These are phyloP conservation scores for Ctenochaetus hawaiiensis DNA, from an alignment of 2,797 vertebrate species.

Conservation along the genomic window DNA sequence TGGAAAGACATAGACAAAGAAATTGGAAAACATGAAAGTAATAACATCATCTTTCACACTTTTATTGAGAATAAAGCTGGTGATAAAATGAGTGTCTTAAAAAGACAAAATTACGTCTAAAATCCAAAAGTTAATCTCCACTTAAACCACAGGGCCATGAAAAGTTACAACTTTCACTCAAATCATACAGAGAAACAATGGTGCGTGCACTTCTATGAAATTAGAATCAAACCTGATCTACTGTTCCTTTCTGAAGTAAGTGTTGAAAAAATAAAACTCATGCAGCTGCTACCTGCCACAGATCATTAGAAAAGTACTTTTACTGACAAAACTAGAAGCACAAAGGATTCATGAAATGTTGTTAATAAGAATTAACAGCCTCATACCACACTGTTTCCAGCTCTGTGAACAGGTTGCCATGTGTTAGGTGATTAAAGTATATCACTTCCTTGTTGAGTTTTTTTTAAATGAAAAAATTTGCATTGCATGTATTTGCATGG, in stretches of 20 bases:
- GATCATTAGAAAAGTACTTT: not conserved
- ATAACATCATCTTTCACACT: not conserved
- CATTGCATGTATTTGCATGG: slow-evolving; percentile 59
- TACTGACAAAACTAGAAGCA: slow-evolving; percentile 11
- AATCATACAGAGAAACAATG: not conserved
- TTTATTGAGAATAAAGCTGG: not conserved
- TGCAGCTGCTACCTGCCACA: not conserved
- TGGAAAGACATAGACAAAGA: not conserved
- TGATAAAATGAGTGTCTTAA: not conserved
- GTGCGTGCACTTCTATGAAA: not conserved
- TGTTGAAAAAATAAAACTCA: not conserved
- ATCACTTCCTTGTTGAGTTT: slow-evolving; percentile 45
- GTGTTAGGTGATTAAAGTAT: not conserved
- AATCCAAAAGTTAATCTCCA: not conserved
- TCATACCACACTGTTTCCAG: not conserved
- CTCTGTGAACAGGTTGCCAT: slow-evolving; percentile 11
- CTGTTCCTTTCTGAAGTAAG: not conserved
- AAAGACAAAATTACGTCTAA: not conserved
- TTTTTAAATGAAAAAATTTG: slow-evolving; percentile 46
- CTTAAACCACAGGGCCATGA: not conserved
- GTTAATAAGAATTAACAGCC: slow-evolving; percentile 41
- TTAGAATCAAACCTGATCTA: not conserved
- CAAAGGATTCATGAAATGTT: slow-evolving; percentile 37
- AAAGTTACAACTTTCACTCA: not conserved
- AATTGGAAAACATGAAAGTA: too few relatives aligned